These are phyloP conservation scores for Megaceryle alcyon DNA, from an alignment of 2,797 vertebrate genomes.

Conservation along the genomic window DNA sequence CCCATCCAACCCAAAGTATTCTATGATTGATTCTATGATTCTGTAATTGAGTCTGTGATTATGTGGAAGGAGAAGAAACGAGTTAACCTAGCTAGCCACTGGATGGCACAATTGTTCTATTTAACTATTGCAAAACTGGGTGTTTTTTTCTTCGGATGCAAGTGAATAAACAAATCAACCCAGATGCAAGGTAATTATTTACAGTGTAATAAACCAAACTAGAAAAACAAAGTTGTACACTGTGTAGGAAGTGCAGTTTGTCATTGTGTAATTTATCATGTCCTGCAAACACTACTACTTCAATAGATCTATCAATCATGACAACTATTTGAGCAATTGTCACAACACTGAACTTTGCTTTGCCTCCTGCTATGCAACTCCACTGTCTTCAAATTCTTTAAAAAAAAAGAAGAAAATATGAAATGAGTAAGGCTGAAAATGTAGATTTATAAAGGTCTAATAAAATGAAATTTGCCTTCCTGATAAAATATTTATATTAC, in stretches of 20 bases:
- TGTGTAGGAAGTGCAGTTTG: not conserved
- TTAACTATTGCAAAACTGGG: conserved; percentile 45
- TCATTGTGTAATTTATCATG: not conserved
- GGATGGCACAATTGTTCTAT: conserved; percentile 69
- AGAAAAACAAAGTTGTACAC: not conserved
- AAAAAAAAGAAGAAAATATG: not conserved
- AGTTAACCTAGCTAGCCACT: conserved; percentile 47
- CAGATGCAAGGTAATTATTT: not conserved
- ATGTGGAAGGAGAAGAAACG: not conserved
- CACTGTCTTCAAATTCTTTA: not conserved
- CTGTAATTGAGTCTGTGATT: too few relatives aligned
- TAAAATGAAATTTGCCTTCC: not conserved
- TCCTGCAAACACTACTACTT: not conserved
- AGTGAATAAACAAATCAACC: not conserved
- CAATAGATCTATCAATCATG: not conserved
- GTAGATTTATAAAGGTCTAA: not conserved
- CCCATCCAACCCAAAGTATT: too few relatives aligned
- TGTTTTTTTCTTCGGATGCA: not conserved
- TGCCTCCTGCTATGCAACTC: not conserved
- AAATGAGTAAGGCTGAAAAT: not conserved
- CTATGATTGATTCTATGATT: too few relatives aligned
- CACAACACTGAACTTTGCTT: not conserved
- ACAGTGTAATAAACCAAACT: not conserved
- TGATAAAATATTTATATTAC: not conserved
- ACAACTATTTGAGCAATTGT: not conserved